phyloP scores from a whole-genome alignment of 2,113 vertebrate species.

The Todiramphus saurophagus region DNA sequence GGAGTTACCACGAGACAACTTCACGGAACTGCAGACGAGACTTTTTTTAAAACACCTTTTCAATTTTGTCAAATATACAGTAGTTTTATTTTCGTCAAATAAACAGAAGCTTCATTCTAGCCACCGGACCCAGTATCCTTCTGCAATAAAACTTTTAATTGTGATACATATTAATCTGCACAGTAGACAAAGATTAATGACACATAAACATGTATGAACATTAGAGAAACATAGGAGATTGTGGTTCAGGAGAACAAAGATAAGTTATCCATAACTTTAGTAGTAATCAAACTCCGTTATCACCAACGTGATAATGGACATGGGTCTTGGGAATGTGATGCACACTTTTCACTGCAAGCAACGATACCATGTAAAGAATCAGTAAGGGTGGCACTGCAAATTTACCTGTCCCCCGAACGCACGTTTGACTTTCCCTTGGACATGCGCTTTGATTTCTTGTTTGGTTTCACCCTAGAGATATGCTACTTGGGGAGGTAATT shows the following conservation, averaged over 20 bases:
- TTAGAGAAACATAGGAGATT: neutral
- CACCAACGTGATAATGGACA: neutral
- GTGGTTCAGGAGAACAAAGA: neutral
- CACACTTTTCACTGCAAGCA: neutral
- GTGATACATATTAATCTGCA: neutral
- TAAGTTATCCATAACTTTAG: neutral
- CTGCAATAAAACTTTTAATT: neutral
- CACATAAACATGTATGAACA: neutral
- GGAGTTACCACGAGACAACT: neutral
- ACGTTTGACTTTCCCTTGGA: neutral
- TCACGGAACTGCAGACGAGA: neutral
- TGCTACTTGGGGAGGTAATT: neutral
- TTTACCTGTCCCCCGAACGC: neutral
- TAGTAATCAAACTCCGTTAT: neutral
- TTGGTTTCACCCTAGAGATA: slow-evolving; percentile 22
- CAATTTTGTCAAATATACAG: neutral
- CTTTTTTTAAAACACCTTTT: neutral
- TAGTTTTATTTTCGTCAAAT: too few relatives aligned
- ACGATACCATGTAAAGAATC: neutral
- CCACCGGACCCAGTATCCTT: neutral
- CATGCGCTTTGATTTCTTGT: neutral
- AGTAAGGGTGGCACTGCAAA: neutral
- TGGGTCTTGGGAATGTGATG: neutral
- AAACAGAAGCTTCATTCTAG: neutral
- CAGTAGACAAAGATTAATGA: neutral